These are phyloP conservation scores for Ceyx erithaca DNA, from an alignment of 2,797 vertebrate species.

Conservation along the genomic window DNA sequence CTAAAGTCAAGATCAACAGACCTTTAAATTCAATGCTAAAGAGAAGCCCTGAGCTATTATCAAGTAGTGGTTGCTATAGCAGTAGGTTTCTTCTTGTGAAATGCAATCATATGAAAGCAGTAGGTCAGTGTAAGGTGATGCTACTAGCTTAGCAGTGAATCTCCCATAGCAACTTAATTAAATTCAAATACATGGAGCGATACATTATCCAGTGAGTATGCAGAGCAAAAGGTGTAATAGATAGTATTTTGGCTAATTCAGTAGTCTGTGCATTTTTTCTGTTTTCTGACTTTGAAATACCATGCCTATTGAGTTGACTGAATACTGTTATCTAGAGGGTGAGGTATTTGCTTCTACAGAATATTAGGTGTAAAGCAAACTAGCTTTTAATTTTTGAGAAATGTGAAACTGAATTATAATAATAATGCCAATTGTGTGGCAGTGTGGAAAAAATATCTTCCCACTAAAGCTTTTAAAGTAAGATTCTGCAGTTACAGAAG, in stretches of 20 bases:
- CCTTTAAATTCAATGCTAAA: conserved; percentile 8
- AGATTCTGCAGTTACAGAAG: background rate
- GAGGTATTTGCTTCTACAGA: background rate
- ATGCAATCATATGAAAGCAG: background rate
- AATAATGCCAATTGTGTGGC: background rate
- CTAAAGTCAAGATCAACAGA: conserved; percentile 22
- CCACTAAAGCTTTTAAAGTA: background rate
- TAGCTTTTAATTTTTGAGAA: background rate
- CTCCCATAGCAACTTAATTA: conserved; percentile 59
- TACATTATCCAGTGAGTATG: background rate
- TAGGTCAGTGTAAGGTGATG: conserved; percentile 45
- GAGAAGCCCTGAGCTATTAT: background rate
- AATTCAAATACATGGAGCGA: background rate
- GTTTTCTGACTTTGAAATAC: background rate
- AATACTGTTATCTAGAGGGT: background rate
- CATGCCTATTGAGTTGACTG: background rate
- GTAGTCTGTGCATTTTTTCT: background rate
- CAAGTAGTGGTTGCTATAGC: conserved; percentile 30
- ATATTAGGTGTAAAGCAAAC: background rate
- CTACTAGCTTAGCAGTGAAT: conserved; percentile 21
- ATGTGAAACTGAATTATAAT: background rate
- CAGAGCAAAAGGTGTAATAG: background rate
- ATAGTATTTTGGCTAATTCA: background rate
- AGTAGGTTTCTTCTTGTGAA: conserved; percentile 23
- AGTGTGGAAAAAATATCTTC: background rate